Evolutionary conservation across 2,888 invertebrate genomes (phyloP), one percentile per base, ranked within the genome.

Genomic region (Steinernema hermaphroditum): DNA sequence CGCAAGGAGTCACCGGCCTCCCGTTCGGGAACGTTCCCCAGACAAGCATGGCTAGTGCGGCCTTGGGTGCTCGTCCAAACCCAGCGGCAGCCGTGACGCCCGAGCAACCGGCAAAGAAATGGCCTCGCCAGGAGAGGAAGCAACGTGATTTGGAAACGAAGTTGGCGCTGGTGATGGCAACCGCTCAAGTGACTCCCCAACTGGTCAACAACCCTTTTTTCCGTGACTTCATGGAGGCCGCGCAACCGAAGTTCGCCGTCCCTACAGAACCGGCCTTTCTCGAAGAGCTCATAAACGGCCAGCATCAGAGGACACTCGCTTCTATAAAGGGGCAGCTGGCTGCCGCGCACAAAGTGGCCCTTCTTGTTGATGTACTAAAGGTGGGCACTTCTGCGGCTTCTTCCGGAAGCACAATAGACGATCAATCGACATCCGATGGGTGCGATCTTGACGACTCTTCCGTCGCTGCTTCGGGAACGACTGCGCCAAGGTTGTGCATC

Each of bases 231-330:
- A 72, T 84, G 41, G 83, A 84, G 57, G 54, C 74, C 16, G 78
- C 79, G 0, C 84, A 84, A 70, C 83, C 84, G 16, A 82, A 84
- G 62, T 84, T 82, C 76, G 72, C 74, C 27, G 43, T 84, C 12
- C 80, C 82, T 22, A 73, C 70, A 19, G 82, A 80, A 16, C 43
- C 70, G n/a, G 32, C 43, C 9, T 62, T 70, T 12, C 71, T 80
- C 37, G 81, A 82, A 14, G 76, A 76, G 72, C 54, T 75, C 22
- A 71, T 76, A 19, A 76, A 74, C 37, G 34, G 34, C 22, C 68
- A 72, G 27, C 57, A 71, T 70, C n/a, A 32, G 29, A n/a, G 68
- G 27, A 74, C 71, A 22, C 19, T 76, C 34, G 16, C 68, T 22
- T 72, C 49, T 19, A 73, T 77, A n/a, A 77, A 77, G 43, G 27